phyloP scores from a whole-genome alignment of 30 jellyfish, hydroid and myxozoan species.

The Hydractinia echinata region DNA sequence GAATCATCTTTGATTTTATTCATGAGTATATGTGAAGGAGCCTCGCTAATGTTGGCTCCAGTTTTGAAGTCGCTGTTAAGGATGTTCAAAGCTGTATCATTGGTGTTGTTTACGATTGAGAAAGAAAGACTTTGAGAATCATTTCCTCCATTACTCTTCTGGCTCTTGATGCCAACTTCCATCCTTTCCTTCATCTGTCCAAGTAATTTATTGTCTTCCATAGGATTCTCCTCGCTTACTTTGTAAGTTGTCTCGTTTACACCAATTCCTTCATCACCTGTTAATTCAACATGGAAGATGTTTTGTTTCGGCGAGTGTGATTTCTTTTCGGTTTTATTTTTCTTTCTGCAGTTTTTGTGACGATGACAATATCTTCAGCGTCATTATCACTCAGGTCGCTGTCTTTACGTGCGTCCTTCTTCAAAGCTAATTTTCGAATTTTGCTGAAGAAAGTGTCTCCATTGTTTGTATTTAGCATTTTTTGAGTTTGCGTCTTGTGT shows the following conservation, averaged over 20 bases:
- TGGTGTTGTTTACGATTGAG: neutral
- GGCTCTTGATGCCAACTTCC: neutral
- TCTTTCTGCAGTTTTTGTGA: conserved; percentile 1
- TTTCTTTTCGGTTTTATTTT: neutral
- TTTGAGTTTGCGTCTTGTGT: no score
- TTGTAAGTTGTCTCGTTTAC: neutral
- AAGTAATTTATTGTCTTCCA: neutral
- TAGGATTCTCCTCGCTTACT: neutral
- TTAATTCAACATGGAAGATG: neutral
- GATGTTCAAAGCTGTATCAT: neutral
- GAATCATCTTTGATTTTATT: no score
- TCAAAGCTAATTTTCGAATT: no score
- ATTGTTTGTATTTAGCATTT: no score
- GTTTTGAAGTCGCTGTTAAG: no score
- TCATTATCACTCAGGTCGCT: neutral
- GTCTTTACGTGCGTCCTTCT: neutral
- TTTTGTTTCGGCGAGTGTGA: neutral
- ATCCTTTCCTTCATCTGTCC: neutral
- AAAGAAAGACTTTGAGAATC: neutral
- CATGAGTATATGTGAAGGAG: no score
- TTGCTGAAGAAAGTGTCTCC: no score
- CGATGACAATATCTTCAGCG: neutral
- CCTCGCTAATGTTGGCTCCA: no score
- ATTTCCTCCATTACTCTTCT: neutral
- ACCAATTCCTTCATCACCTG: conserved; percentile 4